Evolutionary conservation across 2,888 invertebrate genomes (phyloP), one percentile per base, ranked within the genome.

Genomic region (Athalia circularis): DNA sequence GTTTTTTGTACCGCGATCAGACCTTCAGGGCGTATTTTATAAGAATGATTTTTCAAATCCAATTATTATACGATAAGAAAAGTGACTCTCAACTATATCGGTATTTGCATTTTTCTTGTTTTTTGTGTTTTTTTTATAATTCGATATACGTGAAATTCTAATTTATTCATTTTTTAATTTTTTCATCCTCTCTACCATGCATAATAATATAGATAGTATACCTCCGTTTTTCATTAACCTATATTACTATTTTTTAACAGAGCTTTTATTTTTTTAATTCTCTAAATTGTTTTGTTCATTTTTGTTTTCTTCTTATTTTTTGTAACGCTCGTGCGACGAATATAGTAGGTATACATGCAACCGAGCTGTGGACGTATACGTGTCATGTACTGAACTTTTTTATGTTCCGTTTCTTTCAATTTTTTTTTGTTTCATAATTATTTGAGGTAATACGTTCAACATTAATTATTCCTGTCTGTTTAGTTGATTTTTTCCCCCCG

Each of bases 341-440:
- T 8, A 61, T 61, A n/a, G 13, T 61, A n/a, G 13, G 11, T 61
- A 61, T 61, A 61, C 13, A n/a, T 29, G 7, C n/a, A 48, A 47
- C 65, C 65, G 65, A 65, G 65, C 65, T 65, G 65, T 65, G 65
- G 65, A 65, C 65, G 65, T 48, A 29, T 29, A 29, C 29, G 29
- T 29, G 29, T 29, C 29, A 29, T 29, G 65, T 65, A 48, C 48
- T 59, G 11, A 3, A 5, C n/a, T 11, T n/a, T n/a, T 48, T 65
- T 65, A n/a, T 48, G 8, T 65, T 65, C 45, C 47, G 48, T 29
- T 62, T 62, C 43, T 48, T 65, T 48, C 13, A 2, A 6, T 65
- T 65, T 65, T 48, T 48, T 13, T 7, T 52, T 29, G 29, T 1
- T 29, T 52, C 3, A 52, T 3, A 9, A 7, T 11, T 13, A 65